Base-by-base conservation (phyloP, 1,140 invertebrate species). In the Pseudachorutes palmiensis region DNA sequence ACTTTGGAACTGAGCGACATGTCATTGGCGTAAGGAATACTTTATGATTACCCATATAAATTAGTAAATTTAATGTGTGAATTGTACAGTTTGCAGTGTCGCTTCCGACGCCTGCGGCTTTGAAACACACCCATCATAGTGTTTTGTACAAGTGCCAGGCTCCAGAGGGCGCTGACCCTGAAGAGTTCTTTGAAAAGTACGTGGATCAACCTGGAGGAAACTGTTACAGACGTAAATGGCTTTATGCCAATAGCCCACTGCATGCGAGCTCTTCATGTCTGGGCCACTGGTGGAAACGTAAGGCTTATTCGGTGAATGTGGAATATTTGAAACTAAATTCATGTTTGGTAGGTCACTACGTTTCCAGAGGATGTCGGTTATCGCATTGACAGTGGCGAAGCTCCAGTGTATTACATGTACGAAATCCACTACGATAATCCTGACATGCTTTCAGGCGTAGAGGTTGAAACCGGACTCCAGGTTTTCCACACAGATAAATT, bases 341-440 rank as follows among this genome's bases (percentile, higher is more conserved):
- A 67, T 36, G 60, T 48, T 28, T 67, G 55, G 55, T 57, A 57
- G 5, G 36, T 9, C 36, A 62, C 45, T 33, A 28, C 32, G 5
- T 33, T 62, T 24, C 62, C 66, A 2, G 62, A 64, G n/a, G 29
- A 64, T 59, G 62, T 64, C 3, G 66, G 66, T 1, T 68, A 58
- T 45, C 61, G 59, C 9, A 64, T 68, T n/a, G 30, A 24, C 14
- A 62, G 60, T 36, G 36, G 5, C 2, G 36, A 32, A 1, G 1
- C 9, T 14, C n/a, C 36, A n/a, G 55, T 58, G 24, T 68, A 59
- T 30, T 59, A 51, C 36, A 68, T 68, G 67, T 30, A 64, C 16
- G 62, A 68, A 51, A 33, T 68, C 5, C 67, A 68, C 61, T 68
- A 68, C 26, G 62, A 68, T 24, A 68, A 68, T 68, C 67, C 67